Evolutionary conservation across 2,797 vertebrate genomes (phyloP).

Genomic region (Adelosebastes latens): DNA sequence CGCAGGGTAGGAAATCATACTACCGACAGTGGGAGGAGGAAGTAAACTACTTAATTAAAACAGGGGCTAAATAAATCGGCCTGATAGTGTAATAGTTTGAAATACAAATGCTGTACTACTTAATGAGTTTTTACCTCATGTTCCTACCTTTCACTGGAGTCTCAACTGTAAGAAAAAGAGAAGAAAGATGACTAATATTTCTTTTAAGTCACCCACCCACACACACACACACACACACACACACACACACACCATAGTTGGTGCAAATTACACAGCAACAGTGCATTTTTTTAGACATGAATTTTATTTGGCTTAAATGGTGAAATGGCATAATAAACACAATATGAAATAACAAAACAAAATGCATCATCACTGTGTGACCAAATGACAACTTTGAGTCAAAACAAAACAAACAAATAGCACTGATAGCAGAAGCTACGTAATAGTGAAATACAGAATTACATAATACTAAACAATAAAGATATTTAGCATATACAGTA

Average conservation of each 20-base stretch:
- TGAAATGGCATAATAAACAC: not conserved
- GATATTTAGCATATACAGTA: not conserved
- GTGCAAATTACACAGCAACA: not conserved
- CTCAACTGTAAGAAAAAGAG: not conserved
- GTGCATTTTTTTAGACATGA: not conserved
- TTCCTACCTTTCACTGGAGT: not conserved
- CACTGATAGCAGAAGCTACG: not conserved
- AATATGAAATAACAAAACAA: not conserved
- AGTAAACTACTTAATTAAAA: slow-evolving; percentile 15
- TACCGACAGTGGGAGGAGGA: slow-evolving; percentile 62
- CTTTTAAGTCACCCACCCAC: slow-evolving; percentile 9
- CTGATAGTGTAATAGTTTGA: not conserved
- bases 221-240: not conserved
- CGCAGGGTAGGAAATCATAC: slow-evolving; percentile 60
- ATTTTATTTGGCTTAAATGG: not conserved
- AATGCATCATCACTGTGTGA: slow-evolving; percentile 9
- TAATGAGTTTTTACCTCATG: not conserved
- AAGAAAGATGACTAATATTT: slow-evolving; percentile 11
- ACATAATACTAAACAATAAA: not conserved
- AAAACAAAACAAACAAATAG: slow-evolving; percentile 47
- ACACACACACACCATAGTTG: not conserved
- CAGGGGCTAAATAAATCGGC: slow-evolving; percentile 8
- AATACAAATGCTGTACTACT: not conserved
- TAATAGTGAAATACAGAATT: slow-evolving; percentile 19
- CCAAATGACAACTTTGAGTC: slow-evolving; percentile 19